Percentiles rank a stretch among this genome's conserved stretches.
phyloP scores from a whole-genome alignment of 2,113 vertebrate species.

The Corythornis cristatus region DNA sequence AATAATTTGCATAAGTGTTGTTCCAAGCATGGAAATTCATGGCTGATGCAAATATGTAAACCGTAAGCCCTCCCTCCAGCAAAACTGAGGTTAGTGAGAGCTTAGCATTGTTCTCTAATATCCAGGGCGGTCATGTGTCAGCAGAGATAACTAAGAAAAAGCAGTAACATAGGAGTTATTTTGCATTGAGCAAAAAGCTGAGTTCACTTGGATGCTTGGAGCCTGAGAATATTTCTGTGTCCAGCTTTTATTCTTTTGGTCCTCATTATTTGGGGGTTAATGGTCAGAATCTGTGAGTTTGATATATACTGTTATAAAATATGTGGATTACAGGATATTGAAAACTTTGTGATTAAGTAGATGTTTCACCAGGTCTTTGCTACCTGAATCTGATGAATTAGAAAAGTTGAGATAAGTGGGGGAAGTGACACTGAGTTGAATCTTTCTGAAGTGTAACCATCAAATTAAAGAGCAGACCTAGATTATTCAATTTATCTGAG shows the following conservation, averaged over 20 bases:
- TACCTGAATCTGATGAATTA: background rate
- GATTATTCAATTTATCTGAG: background rate
- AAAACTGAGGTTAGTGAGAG: background rate
- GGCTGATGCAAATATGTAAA: background rate
- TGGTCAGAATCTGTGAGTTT: background rate
- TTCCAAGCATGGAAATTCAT: background rate
- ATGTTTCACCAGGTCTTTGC: background rate
- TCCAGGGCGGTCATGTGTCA: background rate
- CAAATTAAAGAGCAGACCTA: background rate
- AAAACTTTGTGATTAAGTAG: background rate
- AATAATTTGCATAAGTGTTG: background rate
- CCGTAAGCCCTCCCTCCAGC: background rate
- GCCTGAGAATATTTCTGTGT: background rate
- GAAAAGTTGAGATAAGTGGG: background rate
- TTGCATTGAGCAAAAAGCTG: background rate
- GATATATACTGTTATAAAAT: background rate
- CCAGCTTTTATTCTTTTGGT: background rate
- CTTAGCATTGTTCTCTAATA: background rate
- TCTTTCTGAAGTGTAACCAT: background rate
- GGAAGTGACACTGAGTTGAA: background rate
- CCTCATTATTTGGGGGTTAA: background rate
- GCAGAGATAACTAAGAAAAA: background rate
- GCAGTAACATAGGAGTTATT: background rate
- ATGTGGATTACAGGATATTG: background rate
- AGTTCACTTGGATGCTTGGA: background rate